Evolutionary conservation across 2,888 invertebrate species (phyloP), one percentile per base, ranked within the genome.

Genomic region (Sialis fuliginosa): DNA sequence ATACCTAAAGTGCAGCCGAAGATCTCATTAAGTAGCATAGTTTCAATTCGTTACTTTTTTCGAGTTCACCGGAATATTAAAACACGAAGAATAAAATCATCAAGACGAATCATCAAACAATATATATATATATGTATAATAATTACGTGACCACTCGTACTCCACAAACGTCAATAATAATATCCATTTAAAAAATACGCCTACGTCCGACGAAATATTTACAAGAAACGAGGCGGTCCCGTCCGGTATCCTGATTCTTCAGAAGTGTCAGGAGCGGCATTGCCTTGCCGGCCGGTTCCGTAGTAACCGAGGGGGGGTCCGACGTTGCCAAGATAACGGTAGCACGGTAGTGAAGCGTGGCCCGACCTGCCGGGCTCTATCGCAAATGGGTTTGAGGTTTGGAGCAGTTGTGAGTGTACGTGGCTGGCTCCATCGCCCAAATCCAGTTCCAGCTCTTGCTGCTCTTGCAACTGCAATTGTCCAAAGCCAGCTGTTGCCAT

Each of bases 341-440:
- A 48, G 37, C 45, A 48, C 10, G 42, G 33, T 5, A 37, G n/a
- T 10, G 45, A 37, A 12, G 47, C 42, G 10, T 37, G 42, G 6
- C 42, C 30, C 7, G 42, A 22, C 7, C 47, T 37, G 8, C 32
- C 37, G 12, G 47, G 30, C 30, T 47, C 47, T 3, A 47, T 31
- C 22, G 31, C 39, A 12, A 44, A 48, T 8, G 48, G 44, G 34
- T 48, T 48, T 10, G 44, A 44, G 8, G 45, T 30, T 10, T 30
- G 12, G 4, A 39, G 32, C 6, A 32, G 39, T 8, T 39, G 39
- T 32, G 34, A 35, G 40, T 73, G 56, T 1, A 79, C 68, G 59
- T 82, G 83, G 48, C 80, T 78, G 22, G 83, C 78, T 3, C 87
- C 87, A 59, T 91, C 90, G 0, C 91, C 91, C 53, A 91, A 72